Evolutionary conservation across 2,888 invertebrate species (phyloP), one percentile per base, ranked within the genome.

Genomic region (Ptilodon capucinus): DNA sequence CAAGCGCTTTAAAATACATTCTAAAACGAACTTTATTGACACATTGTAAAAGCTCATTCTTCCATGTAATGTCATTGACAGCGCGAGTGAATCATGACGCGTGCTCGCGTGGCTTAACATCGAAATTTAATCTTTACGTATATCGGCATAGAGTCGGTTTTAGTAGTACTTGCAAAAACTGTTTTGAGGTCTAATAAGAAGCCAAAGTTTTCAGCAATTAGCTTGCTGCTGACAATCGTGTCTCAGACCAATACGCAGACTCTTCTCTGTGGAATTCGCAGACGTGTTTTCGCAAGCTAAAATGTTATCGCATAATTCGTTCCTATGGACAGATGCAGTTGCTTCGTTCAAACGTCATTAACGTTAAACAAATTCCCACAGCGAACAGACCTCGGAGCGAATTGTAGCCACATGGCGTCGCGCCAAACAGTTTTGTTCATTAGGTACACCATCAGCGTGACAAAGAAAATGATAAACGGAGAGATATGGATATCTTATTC

Each of bases 331-430:
- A 63, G 46, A 54, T 66, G 64, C 67, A 64, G 53, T 60, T 28
- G 41, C 54, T 32, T 64, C 57, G 54, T 66, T 57, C 46, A 66
- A 63, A 66, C 51, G 35, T 64, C 64, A 49, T 64, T 63, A 66
- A 57, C 42, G 39, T 48, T 47, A 42, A 56, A 54, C 54, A 60
- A 60, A 51, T 63, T 65, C 57, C 52, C 53, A 48, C 16, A 8
- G 44, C 19, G 50, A 48, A 52, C 56, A 51, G 60, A 48, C 51
- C 8, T 21, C 34, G 52, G 51, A 51, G 55, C 43, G 57, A 21
- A 17, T 39, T 40, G 39, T 42, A 59, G 59, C 54, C 59, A 52
- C 49, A 63, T 65, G 65, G 65, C 63, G 43, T 25, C 6, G 23
- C 14, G 59, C 65, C 65, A 65, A 59, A 48, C 53, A 53, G 32